Percentiles rank a stretch among this genome's conserved stretches.
phyloP scores from a whole-genome alignment of 2,113 vertebrate genomes.

The Pangasianodon gigas region DNA sequence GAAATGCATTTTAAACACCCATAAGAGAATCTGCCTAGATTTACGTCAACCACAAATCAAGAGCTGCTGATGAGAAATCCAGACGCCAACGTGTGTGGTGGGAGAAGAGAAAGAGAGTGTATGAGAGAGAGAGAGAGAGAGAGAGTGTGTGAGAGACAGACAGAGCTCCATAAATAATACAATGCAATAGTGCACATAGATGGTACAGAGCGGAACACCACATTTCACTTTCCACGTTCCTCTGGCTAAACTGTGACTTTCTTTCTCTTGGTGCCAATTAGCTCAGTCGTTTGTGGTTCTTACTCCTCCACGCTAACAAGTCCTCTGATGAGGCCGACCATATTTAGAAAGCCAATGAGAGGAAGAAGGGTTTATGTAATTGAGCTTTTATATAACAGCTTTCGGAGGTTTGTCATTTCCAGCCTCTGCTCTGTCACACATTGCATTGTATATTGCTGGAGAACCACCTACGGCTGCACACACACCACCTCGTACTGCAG shows the following conservation, averaged over 20 bases:
- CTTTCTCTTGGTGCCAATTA: neutral
- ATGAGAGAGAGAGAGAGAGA: neutral
- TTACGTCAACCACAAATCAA: constrained; percentile 3
- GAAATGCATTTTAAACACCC: constrained; percentile 7
- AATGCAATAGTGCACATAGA: neutral
- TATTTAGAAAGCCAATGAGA: neutral
- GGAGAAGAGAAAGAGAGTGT: neutral
- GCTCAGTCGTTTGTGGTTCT: neutral
- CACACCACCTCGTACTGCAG: neutral
- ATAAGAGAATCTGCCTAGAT: neutral
- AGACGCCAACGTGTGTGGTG: constrained; percentile 13
- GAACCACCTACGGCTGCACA: constrained; percentile 16
- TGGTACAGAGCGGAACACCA: neutral
- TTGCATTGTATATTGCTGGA: neutral
- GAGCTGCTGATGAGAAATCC: constrained; percentile 29
- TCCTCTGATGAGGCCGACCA: neutral
- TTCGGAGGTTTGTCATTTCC: neutral
- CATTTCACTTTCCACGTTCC: neutral
- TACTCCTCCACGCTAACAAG: neutral
- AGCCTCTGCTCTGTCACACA: constrained; percentile 24
- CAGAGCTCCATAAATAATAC: constrained; percentile 10
- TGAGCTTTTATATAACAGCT: constrained; percentile 21
- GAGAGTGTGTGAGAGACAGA: neutral
- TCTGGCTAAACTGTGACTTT: neutral
- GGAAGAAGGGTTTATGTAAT: constrained; percentile 19